Percentiles rank a stretch among this genome's conserved stretches.
phyloP scores from a whole-genome alignment of 2,888 invertebrate genomes.

The Pachliopta kotzebuea region DNA sequence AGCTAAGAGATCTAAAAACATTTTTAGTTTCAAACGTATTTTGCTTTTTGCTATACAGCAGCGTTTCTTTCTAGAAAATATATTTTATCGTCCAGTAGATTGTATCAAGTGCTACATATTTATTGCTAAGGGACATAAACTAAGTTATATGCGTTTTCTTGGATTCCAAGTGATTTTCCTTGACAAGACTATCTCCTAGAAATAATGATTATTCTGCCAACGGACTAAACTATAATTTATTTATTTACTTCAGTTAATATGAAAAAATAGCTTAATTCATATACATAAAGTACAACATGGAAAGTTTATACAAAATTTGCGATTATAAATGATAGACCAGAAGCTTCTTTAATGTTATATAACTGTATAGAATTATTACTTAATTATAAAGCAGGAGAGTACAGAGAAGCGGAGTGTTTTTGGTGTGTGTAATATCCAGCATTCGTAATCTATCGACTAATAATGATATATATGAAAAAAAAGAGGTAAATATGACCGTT shows the following conservation, averaged over 20 bases:
- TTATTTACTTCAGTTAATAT: not conserved
- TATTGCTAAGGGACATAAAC: conserved; percentile 5
- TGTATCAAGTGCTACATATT: conserved; percentile 14
- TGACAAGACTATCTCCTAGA: conserved; percentile 22
- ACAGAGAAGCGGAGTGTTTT: too few relatives aligned
- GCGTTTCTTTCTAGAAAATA: not conserved
- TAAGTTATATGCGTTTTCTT: conserved; percentile 14
- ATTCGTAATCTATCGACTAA: too few relatives aligned
- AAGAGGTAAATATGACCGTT: not conserved
- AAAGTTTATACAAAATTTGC: too few relatives aligned
- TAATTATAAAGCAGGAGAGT: too few relatives aligned
- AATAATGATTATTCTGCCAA: conserved; percentile 19
- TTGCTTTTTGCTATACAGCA: not conserved
- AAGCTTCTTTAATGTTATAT: too few relatives aligned
- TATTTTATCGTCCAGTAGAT: conserved; percentile 5
- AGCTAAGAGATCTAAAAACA: too few relatives aligned
- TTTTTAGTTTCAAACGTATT: not conserved
- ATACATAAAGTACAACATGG: too few relatives aligned
- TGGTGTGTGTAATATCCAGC: too few relatives aligned
- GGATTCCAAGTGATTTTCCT: conserved; percentile 19
- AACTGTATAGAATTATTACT: too few relatives aligned
- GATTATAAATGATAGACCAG: too few relatives aligned
- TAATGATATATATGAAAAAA: too few relatives aligned
- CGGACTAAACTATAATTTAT: conserved; percentile 11
- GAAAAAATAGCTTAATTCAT: not conserved